Base-by-base conservation (phyloP, 2,113 vertebrate genomes). In the Gadus macrocephalus region DNA sequence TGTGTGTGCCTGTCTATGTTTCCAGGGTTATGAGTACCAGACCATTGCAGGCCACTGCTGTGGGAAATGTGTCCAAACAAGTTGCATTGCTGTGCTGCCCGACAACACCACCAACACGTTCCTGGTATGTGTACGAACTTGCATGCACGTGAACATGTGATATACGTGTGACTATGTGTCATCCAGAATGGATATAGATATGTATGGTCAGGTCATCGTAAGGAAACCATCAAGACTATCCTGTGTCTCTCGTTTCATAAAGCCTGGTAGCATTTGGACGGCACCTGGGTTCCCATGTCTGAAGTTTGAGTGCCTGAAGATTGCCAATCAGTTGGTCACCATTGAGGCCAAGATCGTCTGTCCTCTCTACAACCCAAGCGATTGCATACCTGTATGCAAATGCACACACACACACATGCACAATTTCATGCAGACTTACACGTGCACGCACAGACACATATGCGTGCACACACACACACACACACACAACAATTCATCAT, bases 301-400 rank as follows among this genome's bases (percentile, higher is more conserved):
- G 0, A 65, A 78, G 17, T 95, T 91, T 75, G 86, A 64, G 79
- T 97, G 95, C 69, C 78, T 89, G 73, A 78, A 78, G 25, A 73
- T 74, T 0, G 82, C 67, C 28, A 69, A 81, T 5, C 86, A 91
- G 3, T 68, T 86, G 62, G 66, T 82, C 69, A 0, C 87, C 5
- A 64, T 87, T 0, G 82, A 91, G 60, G 63, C 25, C 5, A 87
- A 80, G 70, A 85, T 2, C 59, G 9, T 71, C 15, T 94, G 94
- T 66, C 92, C 92, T 0, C 11, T 11, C 3, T 87, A 84, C 3
- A 1, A 88, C 1, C 76, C 85, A 0, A 17, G 12, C 9, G 82
- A 92, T 19, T 94, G 93, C 0, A 62, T 91, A 62, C 76, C 84
- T 67, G 94, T 95, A 87, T 86, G 91, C 83, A 55, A 19, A 67